Percentiles rank a stretch among this genome's conserved stretches.
Evolutionary conservation across 2,113 vertebrate genomes (phyloP).

Genomic region (Mustela nigripes): DNA sequence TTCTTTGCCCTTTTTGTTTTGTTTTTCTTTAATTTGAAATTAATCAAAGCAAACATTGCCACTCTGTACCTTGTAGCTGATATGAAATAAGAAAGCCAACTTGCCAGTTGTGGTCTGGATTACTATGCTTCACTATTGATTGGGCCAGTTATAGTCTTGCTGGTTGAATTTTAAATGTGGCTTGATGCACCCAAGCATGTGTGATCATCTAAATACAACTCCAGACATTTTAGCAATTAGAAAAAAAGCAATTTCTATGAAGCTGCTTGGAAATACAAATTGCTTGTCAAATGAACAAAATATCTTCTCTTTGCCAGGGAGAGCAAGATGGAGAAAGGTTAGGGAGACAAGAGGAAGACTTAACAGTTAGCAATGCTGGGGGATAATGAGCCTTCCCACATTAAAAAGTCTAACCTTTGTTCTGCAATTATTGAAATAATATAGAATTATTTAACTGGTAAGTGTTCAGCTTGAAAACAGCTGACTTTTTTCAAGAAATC

Average conservation of each 20-base stretch:
- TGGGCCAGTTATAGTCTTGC: neutral
- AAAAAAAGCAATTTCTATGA: constrained; percentile 50
- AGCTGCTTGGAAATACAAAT: constrained; percentile 45
- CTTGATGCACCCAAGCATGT: neutral
- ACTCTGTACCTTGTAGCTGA: neutral
- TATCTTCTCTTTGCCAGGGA: neutral
- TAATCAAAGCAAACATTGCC: constrained; percentile 57
- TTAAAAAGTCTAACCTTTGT: neutral
- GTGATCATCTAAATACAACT: constrained; percentile 54
- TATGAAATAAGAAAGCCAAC: constrained; percentile 25
- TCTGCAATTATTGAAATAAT: constrained; percentile 41
- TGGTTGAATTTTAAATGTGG: constrained; percentile 25
- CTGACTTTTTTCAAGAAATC: neutral
- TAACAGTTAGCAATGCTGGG: neutral
- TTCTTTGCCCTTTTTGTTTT: neutral
- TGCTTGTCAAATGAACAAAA: constrained; percentile 50
- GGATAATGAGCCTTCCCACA: neutral
- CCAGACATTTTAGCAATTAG: constrained; percentile 54
- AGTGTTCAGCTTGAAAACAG: neutral
- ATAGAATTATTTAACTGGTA: constrained; percentile 30
- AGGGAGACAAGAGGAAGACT: neutral
- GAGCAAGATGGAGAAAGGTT: neutral
- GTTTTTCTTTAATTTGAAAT: constrained; percentile 70
- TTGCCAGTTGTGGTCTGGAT: neutral
- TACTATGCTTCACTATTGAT: neutral